Percentiles rank a stretch among this genome's conserved stretches.
Evolutionary conservation across 2,888 invertebrate species (phyloP).

Genomic region (Chymomyza amoena): DNA sequence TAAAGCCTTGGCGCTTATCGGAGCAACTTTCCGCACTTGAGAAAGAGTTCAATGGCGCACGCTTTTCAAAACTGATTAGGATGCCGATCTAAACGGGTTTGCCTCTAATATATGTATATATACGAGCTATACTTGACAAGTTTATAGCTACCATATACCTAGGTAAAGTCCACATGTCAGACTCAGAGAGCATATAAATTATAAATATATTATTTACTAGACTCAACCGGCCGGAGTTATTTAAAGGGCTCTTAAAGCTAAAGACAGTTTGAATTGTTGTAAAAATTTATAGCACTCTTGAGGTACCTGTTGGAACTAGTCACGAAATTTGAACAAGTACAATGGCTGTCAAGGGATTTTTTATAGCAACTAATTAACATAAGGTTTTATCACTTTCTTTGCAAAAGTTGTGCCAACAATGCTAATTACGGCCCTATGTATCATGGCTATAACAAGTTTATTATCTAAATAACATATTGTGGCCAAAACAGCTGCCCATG

Average conservation of each 20-base stretch:
- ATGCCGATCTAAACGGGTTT: not conserved
- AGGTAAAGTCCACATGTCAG: not conserved
- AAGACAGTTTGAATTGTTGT: not conserved
- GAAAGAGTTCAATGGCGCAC: slow-evolving; percentile 24
- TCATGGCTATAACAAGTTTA: not conserved
- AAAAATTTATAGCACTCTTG: not conserved
- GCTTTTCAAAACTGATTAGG: slow-evolving; percentile 14
- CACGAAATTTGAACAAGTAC: not conserved
- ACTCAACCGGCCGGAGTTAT: too few relatives aligned
- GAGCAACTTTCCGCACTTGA: not conserved
- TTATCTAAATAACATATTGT: not conserved
- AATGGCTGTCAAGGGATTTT: not conserved
- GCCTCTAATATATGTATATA: too few relatives aligned
- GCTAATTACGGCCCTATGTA: not conserved
- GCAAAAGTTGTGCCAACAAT: not conserved
- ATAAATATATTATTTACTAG: not conserved
- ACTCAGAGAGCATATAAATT: not conserved
- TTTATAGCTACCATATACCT: not conserved
- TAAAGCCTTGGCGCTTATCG: not conserved
- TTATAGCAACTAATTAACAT: not conserved
- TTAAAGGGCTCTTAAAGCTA: too few relatives aligned
- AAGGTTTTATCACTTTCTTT: not conserved
- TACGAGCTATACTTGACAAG: too few relatives aligned
- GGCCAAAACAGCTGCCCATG: not conserved
- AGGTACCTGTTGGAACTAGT: not conserved